phyloP scores from a whole-genome alignment of 2,888 invertebrate species.

The Drosophila mimetica region DNA sequence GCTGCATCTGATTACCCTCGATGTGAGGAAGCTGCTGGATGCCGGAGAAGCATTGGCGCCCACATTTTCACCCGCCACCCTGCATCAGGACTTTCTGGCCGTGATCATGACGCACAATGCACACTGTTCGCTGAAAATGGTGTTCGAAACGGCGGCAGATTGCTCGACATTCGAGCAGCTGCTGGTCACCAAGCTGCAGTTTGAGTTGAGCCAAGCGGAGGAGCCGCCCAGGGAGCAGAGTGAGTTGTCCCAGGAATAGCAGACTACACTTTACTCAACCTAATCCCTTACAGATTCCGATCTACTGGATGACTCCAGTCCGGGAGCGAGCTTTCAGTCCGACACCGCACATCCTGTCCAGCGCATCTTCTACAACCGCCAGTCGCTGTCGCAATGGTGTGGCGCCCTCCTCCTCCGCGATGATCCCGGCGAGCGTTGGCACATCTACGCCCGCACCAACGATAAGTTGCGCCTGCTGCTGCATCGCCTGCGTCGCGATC shows the following conservation, averaged over 20 bases:
- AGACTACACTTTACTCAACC: too few relatives aligned
- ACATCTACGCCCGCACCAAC: constrained; percentile 64
- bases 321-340: constrained; percentile 13
- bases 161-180: constrained; percentile 60
- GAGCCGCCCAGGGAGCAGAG: not conserved
- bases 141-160: constrained; percentile 40
- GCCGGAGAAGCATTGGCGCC: constrained; percentile 55
- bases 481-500: constrained; percentile 64
- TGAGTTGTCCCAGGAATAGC: not conserved
- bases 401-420: constrained; percentile 67
- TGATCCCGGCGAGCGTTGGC: constrained; percentile 53
- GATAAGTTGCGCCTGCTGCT: constrained; percentile 62
- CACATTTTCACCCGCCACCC: constrained; percentile 54
- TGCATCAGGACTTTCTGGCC: constrained; percentile 81
- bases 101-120: constrained; percentile 65
- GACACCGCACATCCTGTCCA: constrained; percentile 11
- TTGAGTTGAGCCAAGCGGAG: constrained; percentile 23
- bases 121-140: constrained; percentile 56
- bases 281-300: not conserved
- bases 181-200: constrained; percentile 56
- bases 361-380: constrained; percentile 69
- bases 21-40: constrained; percentile 51
- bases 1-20: constrained; percentile 54
- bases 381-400: constrained; percentile 62
- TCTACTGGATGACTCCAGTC: constrained; percentile 35